phyloP scores from a whole-genome alignment of 2,797 vertebrate species.

The Crocodylus rhombifer region DNA sequence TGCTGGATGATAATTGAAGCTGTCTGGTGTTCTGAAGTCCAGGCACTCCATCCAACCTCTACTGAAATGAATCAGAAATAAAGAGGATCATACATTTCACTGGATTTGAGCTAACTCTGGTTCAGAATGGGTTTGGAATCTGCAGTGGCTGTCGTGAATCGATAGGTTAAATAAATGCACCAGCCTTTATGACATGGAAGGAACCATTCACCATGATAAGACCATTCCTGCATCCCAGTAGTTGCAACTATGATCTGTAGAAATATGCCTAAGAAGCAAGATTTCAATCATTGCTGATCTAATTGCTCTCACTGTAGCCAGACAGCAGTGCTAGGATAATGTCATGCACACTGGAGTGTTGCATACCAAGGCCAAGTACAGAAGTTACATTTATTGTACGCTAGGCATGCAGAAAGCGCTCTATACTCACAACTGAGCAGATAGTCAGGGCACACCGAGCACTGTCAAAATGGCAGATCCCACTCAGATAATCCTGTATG shows the following conservation, averaged over 20 bases:
- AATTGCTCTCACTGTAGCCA: background rate
- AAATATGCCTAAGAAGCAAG: background rate
- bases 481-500: too few relatives aligned
- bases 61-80: background rate
- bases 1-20: conserved; percentile 2
- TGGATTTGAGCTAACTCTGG: background rate
- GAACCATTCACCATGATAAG: background rate
- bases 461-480: too few relatives aligned
- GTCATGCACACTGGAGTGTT: background rate
- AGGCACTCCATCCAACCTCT: background rate
- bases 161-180: background rate
- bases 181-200: background rate
- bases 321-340: background rate
- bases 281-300: background rate
- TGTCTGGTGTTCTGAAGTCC: conserved; percentile 22
- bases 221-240: background rate
- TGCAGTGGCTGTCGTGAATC: background rate
- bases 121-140: background rate
- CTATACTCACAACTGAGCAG: too few relatives aligned
- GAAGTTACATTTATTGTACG: too few relatives aligned
- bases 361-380: too few relatives aligned
- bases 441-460: too few relatives aligned
- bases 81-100: background rate
- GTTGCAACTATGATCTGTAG: background rate
- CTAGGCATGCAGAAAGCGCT: too few relatives aligned